Conservation (phyloP, 2,888 invertebrate species). For the Eremobia ochroleuca region DNA sequence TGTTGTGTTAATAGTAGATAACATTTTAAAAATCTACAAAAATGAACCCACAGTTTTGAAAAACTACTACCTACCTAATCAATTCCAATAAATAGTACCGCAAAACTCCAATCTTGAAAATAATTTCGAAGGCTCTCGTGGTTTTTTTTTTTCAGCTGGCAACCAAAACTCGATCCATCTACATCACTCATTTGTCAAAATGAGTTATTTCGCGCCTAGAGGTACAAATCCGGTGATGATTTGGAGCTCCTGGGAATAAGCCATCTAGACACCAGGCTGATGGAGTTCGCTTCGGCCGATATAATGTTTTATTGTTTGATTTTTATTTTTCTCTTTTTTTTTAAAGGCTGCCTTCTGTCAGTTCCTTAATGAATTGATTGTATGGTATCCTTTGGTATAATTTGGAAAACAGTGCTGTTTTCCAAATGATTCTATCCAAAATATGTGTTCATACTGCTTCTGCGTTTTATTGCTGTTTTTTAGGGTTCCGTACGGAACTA, state of each 20-base stretch:
- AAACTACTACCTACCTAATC: not conserved
- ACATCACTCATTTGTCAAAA: slow-evolving; percentile 73
- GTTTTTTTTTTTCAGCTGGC: slow-evolving; percentile 61
- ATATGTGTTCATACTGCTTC: too few relatives aligned
- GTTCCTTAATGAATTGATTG: not conserved
- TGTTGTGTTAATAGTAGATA: not conserved
- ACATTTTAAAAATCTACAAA: not conserved
- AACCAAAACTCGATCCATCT: slow-evolving; percentile 67
- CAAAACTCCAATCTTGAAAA: slow-evolving; percentile 3
- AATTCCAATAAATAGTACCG: not conserved
- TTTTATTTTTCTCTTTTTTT: slow-evolving; percentile 9
- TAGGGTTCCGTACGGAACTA: too few relatives aligned
- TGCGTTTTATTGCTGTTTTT: too few relatives aligned
- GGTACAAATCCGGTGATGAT: slow-evolving; percentile 53
- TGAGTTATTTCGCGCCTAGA: slow-evolving; percentile 69
- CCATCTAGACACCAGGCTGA: slow-evolving; percentile 54
- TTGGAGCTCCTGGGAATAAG: too few relatives aligned
- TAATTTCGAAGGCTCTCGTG: slow-evolving; percentile 23
- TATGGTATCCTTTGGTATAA: not conserved
- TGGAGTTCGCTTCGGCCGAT: slow-evolving; percentile 33
- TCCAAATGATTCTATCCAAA: too few relatives aligned
- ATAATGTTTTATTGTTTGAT: slow-evolving; percentile 45
- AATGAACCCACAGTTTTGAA: not conserved
- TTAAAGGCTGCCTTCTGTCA: not conserved
- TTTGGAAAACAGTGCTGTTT: not conserved